Evolutionary conservation across 1,140 invertebrate species (phyloP).

Genomic region (Agraylea sexmaculata): DNA sequence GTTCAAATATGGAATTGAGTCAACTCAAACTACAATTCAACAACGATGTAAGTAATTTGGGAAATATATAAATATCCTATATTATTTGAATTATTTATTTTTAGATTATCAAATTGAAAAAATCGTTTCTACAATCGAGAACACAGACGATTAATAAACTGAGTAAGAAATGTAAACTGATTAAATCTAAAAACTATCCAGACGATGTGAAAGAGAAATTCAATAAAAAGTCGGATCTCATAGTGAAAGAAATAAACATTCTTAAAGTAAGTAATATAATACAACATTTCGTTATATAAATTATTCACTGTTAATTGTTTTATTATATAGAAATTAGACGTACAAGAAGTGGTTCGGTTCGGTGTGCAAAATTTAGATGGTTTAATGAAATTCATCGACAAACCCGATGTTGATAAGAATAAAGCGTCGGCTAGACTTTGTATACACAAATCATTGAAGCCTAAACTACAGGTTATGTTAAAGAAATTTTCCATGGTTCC

Average conservation of each 20-base stretch:
- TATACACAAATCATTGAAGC: conserved; percentile 12
- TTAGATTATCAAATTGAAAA: conserved; percentile 16
- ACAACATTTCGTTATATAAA: background rate
- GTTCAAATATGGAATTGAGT: conserved; percentile 11
- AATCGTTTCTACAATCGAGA: conserved; percentile 16
- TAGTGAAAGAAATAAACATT: conserved; percentile 15
- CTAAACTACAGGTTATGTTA: conserved; percentile 10
- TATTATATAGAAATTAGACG: conserved; percentile 12
- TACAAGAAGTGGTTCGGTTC: conserved; percentile 16
- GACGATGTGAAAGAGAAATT: conserved; percentile 13
- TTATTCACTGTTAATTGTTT: conserved; percentile 5
- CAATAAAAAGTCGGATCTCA: conserved; percentile 11
- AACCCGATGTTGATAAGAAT: conserved; percentile 14
- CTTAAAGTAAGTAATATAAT: conserved; percentile 15
- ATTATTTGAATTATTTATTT: conserved; percentile 8
- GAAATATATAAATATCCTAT: background rate
- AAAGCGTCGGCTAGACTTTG: conserved; percentile 17
- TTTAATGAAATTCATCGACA: conserved; percentile 16
- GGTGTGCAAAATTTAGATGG: conserved; percentile 16
- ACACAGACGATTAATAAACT: conserved; percentile 16
- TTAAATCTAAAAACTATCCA: conserved; percentile 11
- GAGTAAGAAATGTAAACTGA: conserved; percentile 11
- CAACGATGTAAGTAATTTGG: conserved; percentile 15
- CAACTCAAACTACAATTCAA: conserved; percentile 17
- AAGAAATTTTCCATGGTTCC: conserved; percentile 14